These are phyloP conservation scores for Athalia rosae DNA, from an alignment of 2,888 invertebrate genomes.

Conservation along the genomic window DNA sequence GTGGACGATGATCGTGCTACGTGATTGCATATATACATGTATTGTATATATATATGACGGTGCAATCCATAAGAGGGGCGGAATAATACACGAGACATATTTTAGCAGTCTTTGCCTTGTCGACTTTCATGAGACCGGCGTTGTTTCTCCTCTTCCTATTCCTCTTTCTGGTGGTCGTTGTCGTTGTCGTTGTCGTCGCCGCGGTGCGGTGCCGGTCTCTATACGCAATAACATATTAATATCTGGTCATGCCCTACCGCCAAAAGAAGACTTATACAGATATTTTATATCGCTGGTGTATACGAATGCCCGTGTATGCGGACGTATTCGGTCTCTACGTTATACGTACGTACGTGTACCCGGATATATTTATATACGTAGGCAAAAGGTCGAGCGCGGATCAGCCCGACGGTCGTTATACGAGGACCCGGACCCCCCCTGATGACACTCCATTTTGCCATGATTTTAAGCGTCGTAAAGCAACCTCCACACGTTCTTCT, in stretches of 20 bases:
- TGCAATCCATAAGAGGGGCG: neutral
- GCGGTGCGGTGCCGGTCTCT: no score
- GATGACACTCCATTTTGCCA: slow-evolving; percentile 48
- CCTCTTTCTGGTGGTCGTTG: no score
- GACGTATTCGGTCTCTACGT: neutral
- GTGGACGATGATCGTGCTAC: no score
- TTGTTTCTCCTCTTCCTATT: no score
- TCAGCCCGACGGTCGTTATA: slow-evolving; percentile 48
- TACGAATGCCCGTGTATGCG: neutral
- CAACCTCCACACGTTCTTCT: slow-evolving; percentile 62
- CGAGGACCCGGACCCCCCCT: slow-evolving; percentile 22
- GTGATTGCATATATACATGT: no score
- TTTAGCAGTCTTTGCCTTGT: slow-evolving; percentile 68
- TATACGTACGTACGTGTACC: slow-evolving; percentile 4
- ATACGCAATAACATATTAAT: slow-evolving; percentile 74
- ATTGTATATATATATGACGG: no score
- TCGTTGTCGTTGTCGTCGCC: slow-evolving; percentile 40
- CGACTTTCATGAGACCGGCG: slow-evolving; percentile 73
- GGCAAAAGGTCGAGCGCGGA: slow-evolving; percentile 51
- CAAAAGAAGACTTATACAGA: slow-evolving; percentile 18
- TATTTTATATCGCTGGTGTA: neutral
- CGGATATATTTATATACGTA: neutral
- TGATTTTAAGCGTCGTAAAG: slow-evolving; percentile 69
- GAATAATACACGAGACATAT: slow-evolving; percentile 65
- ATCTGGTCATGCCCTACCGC: slow-evolving; percentile 53